Conservation (phyloP, 2,113 vertebrate species). For the Tonatia bakeri region DNA sequence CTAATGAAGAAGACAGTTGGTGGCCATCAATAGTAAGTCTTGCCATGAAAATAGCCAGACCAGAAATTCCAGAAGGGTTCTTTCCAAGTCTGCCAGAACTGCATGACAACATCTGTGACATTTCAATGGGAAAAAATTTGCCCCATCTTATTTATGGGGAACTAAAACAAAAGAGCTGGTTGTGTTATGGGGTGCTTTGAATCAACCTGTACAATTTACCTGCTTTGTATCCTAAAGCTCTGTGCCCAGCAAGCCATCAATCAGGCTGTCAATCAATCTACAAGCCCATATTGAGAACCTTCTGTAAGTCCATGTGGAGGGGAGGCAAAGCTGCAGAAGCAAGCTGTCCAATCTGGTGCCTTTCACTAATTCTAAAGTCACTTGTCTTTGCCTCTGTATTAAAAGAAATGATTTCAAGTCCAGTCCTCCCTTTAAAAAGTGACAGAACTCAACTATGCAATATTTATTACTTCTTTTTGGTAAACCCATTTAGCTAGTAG, state of each 20-base stretch:
- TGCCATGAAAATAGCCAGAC: not conserved
- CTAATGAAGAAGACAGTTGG: not conserved
- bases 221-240: slow-evolving; percentile 31
- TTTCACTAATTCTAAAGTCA: slow-evolving; percentile 63
- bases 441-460: slow-evolving; percentile 60
- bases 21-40: not conserved
- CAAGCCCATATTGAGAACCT: slow-evolving; percentile 22
- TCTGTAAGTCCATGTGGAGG: slow-evolving; percentile 36
- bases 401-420: slow-evolving; percentile 62
- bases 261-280: slow-evolving; percentile 30
- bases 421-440: slow-evolving; percentile 50
- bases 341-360: slow-evolving; percentile 35
- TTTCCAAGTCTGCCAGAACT: not conserved
- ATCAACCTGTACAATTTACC: not conserved
- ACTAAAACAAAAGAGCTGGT: not conserved
- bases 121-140: not conserved
- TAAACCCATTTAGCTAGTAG: slow-evolving; percentile 66
- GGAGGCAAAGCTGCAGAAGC: not conserved
- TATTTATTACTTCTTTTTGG: slow-evolving; percentile 67
- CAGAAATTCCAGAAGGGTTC: not conserved
- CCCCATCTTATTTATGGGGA: not conserved
- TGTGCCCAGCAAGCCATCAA: not conserved
- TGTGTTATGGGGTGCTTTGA: not conserved
- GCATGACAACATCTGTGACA: not conserved
- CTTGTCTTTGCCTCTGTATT: slow-evolving; percentile 63